A percentile compares a stretch with the other conserved stretches of the same genome.
Conservation (phyloP, 2,888 invertebrate genomes). For the Cheilosia scutellata region DNA sequence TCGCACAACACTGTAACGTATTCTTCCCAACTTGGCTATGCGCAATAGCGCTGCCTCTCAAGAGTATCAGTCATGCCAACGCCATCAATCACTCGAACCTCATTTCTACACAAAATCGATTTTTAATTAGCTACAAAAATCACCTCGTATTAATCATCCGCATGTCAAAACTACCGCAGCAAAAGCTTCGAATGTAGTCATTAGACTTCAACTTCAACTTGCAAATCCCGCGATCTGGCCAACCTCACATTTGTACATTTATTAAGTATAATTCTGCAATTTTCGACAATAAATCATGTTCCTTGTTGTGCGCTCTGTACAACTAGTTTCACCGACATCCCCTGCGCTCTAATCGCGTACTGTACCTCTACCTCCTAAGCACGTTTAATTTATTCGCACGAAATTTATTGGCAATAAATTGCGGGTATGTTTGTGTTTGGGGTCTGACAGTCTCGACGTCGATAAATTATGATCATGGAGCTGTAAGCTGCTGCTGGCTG, state of each 20-base stretch:
- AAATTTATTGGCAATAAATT: slow-evolving; percentile 65
- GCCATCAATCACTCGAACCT: slow-evolving; percentile 66
- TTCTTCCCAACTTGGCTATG: neutral
- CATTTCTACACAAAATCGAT: slow-evolving; percentile 68
- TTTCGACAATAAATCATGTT: slow-evolving; percentile 61
- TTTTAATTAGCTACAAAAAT: slow-evolving; percentile 73
- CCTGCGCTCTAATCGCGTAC: slow-evolving; percentile 1
- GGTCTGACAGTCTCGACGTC: slow-evolving; percentile 48
- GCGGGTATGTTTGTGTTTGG: slow-evolving; percentile 37
- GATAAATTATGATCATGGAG: slow-evolving; percentile 62
- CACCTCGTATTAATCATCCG: slow-evolving; percentile 69
- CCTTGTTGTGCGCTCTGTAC: slow-evolving; percentile 28
- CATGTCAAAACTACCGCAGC: slow-evolving; percentile 60
- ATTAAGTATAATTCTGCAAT: slow-evolving; percentile 42
- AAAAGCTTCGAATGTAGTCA: slow-evolving; percentile 41
- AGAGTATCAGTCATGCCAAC: slow-evolving; percentile 53
- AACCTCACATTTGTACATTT: slow-evolving; percentile 10
- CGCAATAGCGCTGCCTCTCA: neutral
- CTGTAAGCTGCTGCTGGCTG: slow-evolving; percentile 22
- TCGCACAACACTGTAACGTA: slow-evolving; percentile 31
- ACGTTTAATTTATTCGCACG: slow-evolving; percentile 65
- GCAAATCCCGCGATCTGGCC: slow-evolving; percentile 3
- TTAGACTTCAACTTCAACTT: slow-evolving; percentile 27
- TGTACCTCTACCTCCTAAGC: slow-evolving; percentile 36
- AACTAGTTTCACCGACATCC: slow-evolving; percentile 5